Base-by-base conservation (phyloP, 1,140 invertebrate species). In the Lerema accius region DNA sequence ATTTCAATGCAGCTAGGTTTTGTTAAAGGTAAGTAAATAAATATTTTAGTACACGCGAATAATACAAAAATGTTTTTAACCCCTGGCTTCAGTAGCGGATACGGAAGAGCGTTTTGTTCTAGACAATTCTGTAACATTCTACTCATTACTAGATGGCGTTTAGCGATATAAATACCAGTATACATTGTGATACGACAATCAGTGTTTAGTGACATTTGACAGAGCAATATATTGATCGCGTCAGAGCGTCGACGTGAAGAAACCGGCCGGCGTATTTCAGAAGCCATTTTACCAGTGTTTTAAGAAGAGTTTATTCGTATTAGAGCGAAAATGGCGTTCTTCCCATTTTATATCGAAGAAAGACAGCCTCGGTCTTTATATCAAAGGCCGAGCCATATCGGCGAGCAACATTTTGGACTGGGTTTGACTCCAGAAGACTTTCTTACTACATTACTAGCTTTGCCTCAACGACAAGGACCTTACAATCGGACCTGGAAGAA, bases 361-460 rank as follows among this genome's bases (percentile, higher is more conserved):
- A 73, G 80, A 13, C 67, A 53, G 15, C 72, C 69, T 7, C 50
- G 71, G 7, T 73, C 67, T 16, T 11, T 4, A 1, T 32, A 32
- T 32, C 28, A 32, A 3, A 6, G 46, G 1, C 65, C 71, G 5
- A 64, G 70, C 11, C 78, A 65, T 1, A 35, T 82, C 13, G 23
- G 56, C n/a, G 80, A 85, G 39, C 80, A 85, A 45, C 78, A 81
- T 26, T 82, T 82, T 49, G 80, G 77, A 2, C 63, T 82, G 10
- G 79, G 79, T 5, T 32, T 84, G 11, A 77, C 79, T 9, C 83
- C 83, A 16, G 63, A 80, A 19, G 83, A 86, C 40, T 71, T 67
- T n/a, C 26, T 83, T 15, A 78, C 80, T 2, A 50, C 48, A 1
- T 69, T 82, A 13, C 13, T 83, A 1, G 65, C 76, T 5, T 16